phyloP scores from a whole-genome alignment of 2,113 vertebrate species.

The Salminus brasiliensis region DNA sequence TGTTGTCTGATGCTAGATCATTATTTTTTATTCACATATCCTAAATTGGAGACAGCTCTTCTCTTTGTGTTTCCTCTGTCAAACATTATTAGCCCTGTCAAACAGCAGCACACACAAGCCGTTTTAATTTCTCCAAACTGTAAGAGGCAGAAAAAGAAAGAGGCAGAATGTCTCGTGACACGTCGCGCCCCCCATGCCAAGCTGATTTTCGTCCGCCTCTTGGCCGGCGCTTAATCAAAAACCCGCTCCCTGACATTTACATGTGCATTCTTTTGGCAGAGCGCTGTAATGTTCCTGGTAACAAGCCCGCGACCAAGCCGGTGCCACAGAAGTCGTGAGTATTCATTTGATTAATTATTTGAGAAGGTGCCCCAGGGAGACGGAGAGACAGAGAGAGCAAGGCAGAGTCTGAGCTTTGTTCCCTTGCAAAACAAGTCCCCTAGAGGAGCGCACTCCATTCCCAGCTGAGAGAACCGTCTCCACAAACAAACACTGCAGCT shows the following conservation, averaged over 20 bases:
- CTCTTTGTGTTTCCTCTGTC: background rate
- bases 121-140: background rate
- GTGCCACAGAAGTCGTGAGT: conserved; percentile 93
- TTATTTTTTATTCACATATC: too few relatives aligned
- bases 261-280: conserved; percentile 82
- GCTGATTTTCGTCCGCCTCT: conserved; percentile 59
- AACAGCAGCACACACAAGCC: conserved; percentile 36
- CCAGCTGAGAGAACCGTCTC: conserved; percentile 17
- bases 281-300: conserved; percentile 85
- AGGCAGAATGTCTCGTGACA: conserved; percentile 61
- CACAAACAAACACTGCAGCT: conserved; percentile 32
- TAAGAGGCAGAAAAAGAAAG: conserved; percentile 56
- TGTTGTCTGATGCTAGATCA: too few relatives aligned
- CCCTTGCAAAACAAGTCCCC: conserved; percentile 35
- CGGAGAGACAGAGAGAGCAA: background rate
- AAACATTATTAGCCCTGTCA: conserved; percentile 54
- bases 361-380: conserved; percentile 12
- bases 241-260: conserved; percentile 61
- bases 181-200: conserved; percentile 60
- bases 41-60: too few relatives aligned
- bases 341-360: conserved; percentile 65
- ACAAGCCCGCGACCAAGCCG: conserved; percentile 89
- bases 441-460: background rate
- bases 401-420: conserved; percentile 35
- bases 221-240: conserved; percentile 63